phyloP scores from a whole-genome alignment of 2,113 vertebrate species.

The Apodemus speciosus region DNA sequence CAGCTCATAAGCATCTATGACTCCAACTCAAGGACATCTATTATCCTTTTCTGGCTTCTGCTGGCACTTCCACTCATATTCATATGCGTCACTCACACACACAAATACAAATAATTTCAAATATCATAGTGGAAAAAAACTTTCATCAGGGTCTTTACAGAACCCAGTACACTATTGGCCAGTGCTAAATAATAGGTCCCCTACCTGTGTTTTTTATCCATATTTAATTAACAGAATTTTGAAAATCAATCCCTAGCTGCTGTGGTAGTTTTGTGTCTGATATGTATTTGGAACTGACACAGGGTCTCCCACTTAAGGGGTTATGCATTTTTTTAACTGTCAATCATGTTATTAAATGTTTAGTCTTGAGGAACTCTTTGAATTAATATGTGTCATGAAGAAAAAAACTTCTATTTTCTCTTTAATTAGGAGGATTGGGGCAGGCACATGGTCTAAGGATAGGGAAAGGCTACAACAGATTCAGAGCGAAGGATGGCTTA shows the following conservation, averaged over 20 bases:
- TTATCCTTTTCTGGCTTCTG: neutral
- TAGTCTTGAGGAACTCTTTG: neutral
- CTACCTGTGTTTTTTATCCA: neutral
- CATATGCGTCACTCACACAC: neutral
- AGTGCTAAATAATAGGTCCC: neutral
- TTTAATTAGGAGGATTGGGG: neutral
- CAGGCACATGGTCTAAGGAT: neutral
- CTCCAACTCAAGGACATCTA: neutral
- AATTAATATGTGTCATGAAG: neutral
- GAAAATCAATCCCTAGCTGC: neutral
- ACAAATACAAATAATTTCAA: neutral
- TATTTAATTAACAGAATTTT: neutral
- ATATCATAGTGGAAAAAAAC: neutral
- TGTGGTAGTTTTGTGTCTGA: neutral
- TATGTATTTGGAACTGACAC: neutral
- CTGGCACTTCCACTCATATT: fast-evolving
- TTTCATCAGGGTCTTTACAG: neutral
- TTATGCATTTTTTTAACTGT: neutral
- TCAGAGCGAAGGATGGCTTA: neutral
- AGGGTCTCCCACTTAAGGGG: neutral
- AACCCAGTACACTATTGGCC: neutral
- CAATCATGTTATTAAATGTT: neutral
- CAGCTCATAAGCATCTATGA: neutral
- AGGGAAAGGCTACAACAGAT: neutral
- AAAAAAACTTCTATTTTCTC: neutral